A percentile compares a stretch with the other conserved stretches of the same genome.
Conservation (phyloP, 2,113 vertebrate species). For the Cephalophus harveyi region DNA sequence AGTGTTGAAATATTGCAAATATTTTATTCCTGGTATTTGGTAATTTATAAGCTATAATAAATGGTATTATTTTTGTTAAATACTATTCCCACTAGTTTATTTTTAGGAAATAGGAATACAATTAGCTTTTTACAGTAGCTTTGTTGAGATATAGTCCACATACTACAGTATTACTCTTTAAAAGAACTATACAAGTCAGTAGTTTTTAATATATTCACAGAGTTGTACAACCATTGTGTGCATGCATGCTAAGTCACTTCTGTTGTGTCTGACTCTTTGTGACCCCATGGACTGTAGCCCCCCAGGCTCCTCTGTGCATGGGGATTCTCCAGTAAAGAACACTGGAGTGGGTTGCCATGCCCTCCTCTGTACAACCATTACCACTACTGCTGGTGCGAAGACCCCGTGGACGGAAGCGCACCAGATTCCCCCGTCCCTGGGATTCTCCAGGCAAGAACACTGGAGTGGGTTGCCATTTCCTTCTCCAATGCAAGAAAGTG, state of each 20-base stretch:
- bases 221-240: background rate
- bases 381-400: background rate
- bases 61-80: background rate
- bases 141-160: background rate
- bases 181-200: background rate
- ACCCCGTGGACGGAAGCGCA: no score
- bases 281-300: background rate
- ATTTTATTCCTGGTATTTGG: background rate
- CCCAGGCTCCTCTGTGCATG: background rate
- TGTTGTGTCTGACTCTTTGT: background rate
- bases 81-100: background rate
- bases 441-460: no score
- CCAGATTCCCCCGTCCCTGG: no score
- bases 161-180: background rate
- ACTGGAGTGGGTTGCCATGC: background rate
- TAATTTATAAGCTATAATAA: background rate
- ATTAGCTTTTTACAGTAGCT: background rate
- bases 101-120: background rate
- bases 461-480: no score
- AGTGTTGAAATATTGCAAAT: background rate
- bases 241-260: background rate
- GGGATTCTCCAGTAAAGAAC: background rate
- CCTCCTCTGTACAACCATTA: background rate
- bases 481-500: no score
- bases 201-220: background rate